Conservation (phyloP, 2,888 invertebrate species). For the Chaetogeoica ovagalla region DNA sequence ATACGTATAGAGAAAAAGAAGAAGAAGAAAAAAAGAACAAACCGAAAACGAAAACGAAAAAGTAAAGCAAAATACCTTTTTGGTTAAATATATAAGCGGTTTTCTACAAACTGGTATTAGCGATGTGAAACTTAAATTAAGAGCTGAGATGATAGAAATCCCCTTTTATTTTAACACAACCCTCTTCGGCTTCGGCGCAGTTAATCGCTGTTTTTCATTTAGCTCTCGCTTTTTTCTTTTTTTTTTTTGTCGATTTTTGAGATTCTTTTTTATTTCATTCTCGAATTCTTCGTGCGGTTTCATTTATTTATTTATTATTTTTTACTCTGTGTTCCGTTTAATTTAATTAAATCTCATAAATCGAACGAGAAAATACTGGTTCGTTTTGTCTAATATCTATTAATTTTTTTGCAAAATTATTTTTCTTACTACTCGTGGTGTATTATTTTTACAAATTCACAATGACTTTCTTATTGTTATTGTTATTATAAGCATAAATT, state of each 20-base stretch:
- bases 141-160: conserved; percentile 32
- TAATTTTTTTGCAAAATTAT: too few species aligned
- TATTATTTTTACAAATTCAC: too few species aligned
- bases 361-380: background rate
- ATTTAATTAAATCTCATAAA: conserved; percentile 12
- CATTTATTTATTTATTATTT: too few species aligned
- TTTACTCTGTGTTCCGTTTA: background rate
- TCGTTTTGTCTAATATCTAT: too few species aligned
- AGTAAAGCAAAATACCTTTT: background rate
- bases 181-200: conserved; percentile 15
- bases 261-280: background rate
- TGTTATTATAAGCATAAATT: too few species aligned
- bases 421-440: too few species aligned
- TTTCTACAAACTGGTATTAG: conserved; percentile 10
- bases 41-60: background rate
- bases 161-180: conserved; percentile 27
- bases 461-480: too few species aligned
- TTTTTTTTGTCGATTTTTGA: background rate
- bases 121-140: conserved; percentile 24
- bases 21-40: background rate
- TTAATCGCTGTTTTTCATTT: conserved; percentile 22
- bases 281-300: background rate
- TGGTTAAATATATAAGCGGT: conserved; percentile 21
- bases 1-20: background rate
- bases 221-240: background rate